A percentile compares a stretch with the other conserved stretches of the same genome.
These are phyloP conservation scores for Dryococelus australis DNA, from an alignment of 2,888 invertebrate species.

Conservation along the genomic window DNA sequence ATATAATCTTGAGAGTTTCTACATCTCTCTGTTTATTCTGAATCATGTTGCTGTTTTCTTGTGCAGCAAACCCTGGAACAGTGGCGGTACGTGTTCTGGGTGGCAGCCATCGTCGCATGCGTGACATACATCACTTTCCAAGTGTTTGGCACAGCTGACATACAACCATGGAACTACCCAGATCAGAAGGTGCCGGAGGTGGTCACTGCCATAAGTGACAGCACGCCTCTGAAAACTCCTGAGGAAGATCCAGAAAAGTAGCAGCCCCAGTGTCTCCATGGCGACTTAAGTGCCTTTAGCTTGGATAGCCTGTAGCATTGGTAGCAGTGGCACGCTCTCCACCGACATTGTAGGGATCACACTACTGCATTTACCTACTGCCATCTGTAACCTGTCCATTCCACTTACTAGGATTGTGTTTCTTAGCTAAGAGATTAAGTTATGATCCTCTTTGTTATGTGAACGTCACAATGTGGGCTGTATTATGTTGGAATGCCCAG, in stretches of 20 bases:
- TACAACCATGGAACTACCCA: conserved; percentile 55
- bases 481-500: background rate
- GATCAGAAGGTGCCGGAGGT: conserved; percentile 42
- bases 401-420: background rate
- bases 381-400: background rate
- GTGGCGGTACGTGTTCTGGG: conserved; percentile 71
- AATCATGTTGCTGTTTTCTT: too few relatives aligned
- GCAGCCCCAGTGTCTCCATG: background rate
- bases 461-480: background rate
- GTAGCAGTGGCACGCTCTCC: background rate
- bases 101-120: conserved; percentile 67
- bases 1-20: too few relatives aligned
- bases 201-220: background rate
- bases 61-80: conserved; percentile 60
- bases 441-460: background rate
- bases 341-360: background rate
- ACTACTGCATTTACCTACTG: background rate
- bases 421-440: background rate
- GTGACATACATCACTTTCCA: conserved; percentile 71
- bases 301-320: background rate
- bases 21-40: too few relatives aligned
- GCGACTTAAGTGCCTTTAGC: background rate
- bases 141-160: conserved; percentile 70
- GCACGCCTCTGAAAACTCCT: background rate
- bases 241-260: conserved; percentile 4